Evolutionary conservation across 2,113 vertebrate species (phyloP).

Genomic region (Neoarius graeffei): DNA sequence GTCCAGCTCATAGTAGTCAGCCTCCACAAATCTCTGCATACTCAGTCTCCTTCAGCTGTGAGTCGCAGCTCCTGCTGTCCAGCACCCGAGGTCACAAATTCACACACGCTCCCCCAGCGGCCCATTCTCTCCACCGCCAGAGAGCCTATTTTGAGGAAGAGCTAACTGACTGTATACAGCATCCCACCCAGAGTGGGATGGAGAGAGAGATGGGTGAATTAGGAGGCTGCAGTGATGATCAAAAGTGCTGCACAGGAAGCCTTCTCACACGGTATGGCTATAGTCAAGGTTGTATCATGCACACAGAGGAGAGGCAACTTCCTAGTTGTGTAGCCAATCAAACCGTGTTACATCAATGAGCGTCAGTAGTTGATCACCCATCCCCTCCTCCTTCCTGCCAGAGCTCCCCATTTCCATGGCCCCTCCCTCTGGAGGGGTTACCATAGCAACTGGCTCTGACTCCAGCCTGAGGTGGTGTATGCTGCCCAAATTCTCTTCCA

Average conservation of each 20-base stretch:
- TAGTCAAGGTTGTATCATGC: conserved; percentile 65
- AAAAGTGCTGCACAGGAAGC: conserved; percentile 48
- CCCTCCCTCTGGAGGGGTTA: conserved; percentile 78
- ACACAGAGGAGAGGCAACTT: conserved; percentile 70
- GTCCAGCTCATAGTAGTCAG: conserved; percentile 97
- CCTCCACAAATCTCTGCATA: conserved; percentile 98
- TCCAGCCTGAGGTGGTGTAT: conserved; percentile 51
- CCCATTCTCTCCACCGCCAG: conserved; percentile 44
- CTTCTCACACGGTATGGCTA: conserved; percentile 62
- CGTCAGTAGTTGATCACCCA: conserved; percentile 58
- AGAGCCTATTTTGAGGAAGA: background rate
- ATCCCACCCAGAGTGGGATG: conserved; percentile 13
- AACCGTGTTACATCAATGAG: conserved; percentile 64
- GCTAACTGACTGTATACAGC: background rate
- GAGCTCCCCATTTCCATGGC: conserved; percentile 53
- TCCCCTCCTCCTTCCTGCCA: conserved; percentile 70
- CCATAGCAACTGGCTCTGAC: conserved; percentile 80
- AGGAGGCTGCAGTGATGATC: background rate
- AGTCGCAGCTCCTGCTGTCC: conserved; percentile 61
- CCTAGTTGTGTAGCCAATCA: conserved; percentile 75
- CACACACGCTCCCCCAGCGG: conserved; percentile 11
- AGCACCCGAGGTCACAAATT: conserved; percentile 68
- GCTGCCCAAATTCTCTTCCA: conserved; percentile 34
- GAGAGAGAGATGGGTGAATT: conserved; percentile 20
- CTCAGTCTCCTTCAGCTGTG: conserved; percentile 77